Percentiles rank a stretch among this genome's conserved stretches.
Evolutionary conservation across 2,888 invertebrate species (phyloP).

Genomic region (Drosophila algonquin): DNA sequence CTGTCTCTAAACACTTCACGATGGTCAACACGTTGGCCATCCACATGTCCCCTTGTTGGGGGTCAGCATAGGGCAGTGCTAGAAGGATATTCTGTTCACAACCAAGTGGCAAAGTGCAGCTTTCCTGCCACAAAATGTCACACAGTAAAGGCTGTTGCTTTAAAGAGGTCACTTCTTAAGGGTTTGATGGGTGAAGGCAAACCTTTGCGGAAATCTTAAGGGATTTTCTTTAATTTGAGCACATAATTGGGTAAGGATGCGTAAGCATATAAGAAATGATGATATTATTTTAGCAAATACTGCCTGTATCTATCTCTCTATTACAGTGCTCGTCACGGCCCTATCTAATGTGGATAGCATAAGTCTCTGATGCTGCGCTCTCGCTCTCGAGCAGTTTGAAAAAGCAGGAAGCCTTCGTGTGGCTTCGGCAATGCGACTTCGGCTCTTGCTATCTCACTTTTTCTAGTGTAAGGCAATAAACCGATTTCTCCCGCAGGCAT

Average conservation of each 20-base stretch:
- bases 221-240: background rate
- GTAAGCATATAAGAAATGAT: too few relatives aligned
- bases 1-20: constrained; percentile 5
- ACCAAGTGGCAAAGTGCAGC: background rate
- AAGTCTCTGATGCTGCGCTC: too few relatives aligned
- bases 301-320: background rate
- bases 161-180: background rate
- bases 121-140: background rate
- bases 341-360: too few relatives aligned
- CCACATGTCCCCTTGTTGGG: background rate
- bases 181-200: background rate
- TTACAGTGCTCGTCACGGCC: background rate
- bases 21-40: background rate
- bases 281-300: too few relatives aligned
- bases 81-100: background rate
- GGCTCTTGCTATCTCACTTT: too few relatives aligned
- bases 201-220: background rate
- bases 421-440: too few relatives aligned
- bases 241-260: too few relatives aligned
- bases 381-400: too few relatives aligned
- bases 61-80: background rate
- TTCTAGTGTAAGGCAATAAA: too few relatives aligned
- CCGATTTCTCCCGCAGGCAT: too few relatives aligned
- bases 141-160: background rate
- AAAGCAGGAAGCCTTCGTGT: too few relatives aligned